Percentiles rank a stretch among this genome's conserved stretches.
Conservation (phyloP, 1,140 invertebrate genomes). For the Nixonia krombeini region DNA sequence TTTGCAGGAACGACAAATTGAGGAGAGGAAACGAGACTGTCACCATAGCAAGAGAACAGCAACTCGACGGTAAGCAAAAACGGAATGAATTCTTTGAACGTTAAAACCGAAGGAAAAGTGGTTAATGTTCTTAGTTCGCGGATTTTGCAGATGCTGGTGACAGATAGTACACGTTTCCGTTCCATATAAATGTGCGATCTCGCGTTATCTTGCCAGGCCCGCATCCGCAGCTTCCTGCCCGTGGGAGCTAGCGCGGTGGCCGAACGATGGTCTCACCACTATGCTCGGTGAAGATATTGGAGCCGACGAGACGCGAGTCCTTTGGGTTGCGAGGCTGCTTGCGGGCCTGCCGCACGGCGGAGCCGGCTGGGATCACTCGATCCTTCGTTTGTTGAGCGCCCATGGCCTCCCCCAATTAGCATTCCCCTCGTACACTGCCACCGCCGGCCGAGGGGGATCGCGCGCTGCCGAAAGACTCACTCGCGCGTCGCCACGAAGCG, state of each 20-base stretch:
- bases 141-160: too few species aligned
- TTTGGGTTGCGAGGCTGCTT: conserved; percentile 81
- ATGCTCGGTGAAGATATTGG: conserved; percentile 92
- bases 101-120: too few species aligned
- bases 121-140: too few species aligned
- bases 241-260: too few species aligned
- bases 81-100: too few species aligned
- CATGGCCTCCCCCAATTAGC: conserved; percentile 74
- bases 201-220: too few species aligned
- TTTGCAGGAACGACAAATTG: neutral
- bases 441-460: conserved; percentile 11
- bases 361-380: conserved; percentile 77
- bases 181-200: too few species aligned
- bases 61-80: too few species aligned
- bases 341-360: conserved; percentile 77
- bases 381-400: conserved; percentile 92
- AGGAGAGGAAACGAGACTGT: neutral
- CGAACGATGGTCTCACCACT: conserved; percentile 77
- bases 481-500: conserved; percentile 18
- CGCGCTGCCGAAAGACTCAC: conserved; percentile 2
- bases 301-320: conserved; percentile 83
- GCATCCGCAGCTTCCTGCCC: too few species aligned
- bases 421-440: conserved; percentile 51
- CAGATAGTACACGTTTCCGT: too few species aligned
- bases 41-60: too few species aligned